These are phyloP conservation scores for Bursaphelenchus okinawaensis DNA, from an alignment of 2,888 invertebrate genomes.

Conservation along the genomic window DNA sequence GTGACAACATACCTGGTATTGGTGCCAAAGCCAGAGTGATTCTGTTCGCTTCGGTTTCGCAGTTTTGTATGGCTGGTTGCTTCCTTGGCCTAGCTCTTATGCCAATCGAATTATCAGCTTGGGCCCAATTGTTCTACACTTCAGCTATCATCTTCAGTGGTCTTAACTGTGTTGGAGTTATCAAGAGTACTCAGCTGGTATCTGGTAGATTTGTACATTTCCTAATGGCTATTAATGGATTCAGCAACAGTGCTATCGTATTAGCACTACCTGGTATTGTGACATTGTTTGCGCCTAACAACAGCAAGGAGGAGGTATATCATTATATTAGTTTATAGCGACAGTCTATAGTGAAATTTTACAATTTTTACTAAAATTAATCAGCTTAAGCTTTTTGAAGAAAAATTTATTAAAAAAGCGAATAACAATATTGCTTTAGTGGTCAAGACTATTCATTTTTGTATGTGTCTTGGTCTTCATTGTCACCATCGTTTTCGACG, in stretches of 20 bases:
- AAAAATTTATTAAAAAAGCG: too few relatives aligned
- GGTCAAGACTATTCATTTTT: conserved; percentile 1
- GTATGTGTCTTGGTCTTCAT: neutral
- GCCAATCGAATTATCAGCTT: conserved; percentile 4
- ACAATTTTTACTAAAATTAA: too few relatives aligned
- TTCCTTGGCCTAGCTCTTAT: conserved; percentile 34
- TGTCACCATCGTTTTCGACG: neutral
- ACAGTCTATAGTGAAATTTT: too few relatives aligned
- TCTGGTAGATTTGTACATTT: neutral
- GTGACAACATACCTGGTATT: conserved; percentile 14
- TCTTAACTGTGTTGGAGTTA: conserved; percentile 41
- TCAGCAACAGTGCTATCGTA: neutral
- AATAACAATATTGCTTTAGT: neutral
- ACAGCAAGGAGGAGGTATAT: conserved; percentile 11
- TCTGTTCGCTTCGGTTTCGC: conserved; percentile 13
- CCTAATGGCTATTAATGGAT: conserved; percentile 1
- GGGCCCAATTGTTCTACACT: conserved; percentile 41
- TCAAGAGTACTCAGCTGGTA: conserved; percentile 36
- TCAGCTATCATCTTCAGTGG: conserved; percentile 35
- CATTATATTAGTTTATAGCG: too few relatives aligned
- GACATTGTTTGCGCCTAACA: conserved; percentile 5
- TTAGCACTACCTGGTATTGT: neutral
- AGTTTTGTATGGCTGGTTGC: conserved; percentile 35
- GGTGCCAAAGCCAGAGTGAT: conserved; percentile 13
- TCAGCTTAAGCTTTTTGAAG: too few relatives aligned